Conservation (phyloP, 2,797 vertebrate genomes). For the Platalea minor region DNA sequence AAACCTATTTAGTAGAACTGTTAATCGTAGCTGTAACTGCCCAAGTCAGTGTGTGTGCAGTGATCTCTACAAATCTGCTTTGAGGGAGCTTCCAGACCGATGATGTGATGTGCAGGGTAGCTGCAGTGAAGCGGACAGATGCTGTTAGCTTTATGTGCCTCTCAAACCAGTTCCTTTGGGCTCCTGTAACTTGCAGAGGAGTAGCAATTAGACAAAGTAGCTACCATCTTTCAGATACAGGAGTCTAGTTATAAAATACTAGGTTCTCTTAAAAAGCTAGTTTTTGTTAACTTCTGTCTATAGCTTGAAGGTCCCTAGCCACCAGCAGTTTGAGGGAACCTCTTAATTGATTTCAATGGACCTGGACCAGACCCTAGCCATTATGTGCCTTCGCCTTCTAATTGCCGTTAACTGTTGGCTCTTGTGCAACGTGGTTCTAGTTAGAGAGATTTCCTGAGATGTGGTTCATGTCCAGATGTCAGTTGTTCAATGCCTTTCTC, state of each 20-base stretch:
- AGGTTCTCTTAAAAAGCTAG: background rate
- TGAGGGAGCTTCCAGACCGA: background rate
- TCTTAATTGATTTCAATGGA: background rate
- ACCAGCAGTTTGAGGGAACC: background rate
- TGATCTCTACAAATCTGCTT: background rate
- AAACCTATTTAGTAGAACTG: background rate
- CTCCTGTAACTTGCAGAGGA: background rate
- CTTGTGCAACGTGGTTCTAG: background rate
- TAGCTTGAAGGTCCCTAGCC: background rate
- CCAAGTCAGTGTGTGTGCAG: background rate
- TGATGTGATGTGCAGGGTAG: background rate
- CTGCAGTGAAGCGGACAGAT: background rate
- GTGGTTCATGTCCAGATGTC: background rate
- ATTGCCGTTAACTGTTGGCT: fast-evolving
- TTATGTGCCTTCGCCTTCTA: background rate
- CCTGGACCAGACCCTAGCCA: background rate
- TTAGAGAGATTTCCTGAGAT: background rate
- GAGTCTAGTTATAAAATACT: background rate
- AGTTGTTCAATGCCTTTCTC: background rate
- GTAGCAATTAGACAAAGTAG: background rate
- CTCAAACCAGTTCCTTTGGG: background rate
- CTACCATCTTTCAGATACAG: background rate
- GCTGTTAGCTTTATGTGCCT: background rate
- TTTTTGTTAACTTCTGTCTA: background rate
- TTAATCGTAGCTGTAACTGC: background rate